phyloP scores from a whole-genome alignment of 2,113 vertebrate genomes.

The Otis tarda region DNA sequence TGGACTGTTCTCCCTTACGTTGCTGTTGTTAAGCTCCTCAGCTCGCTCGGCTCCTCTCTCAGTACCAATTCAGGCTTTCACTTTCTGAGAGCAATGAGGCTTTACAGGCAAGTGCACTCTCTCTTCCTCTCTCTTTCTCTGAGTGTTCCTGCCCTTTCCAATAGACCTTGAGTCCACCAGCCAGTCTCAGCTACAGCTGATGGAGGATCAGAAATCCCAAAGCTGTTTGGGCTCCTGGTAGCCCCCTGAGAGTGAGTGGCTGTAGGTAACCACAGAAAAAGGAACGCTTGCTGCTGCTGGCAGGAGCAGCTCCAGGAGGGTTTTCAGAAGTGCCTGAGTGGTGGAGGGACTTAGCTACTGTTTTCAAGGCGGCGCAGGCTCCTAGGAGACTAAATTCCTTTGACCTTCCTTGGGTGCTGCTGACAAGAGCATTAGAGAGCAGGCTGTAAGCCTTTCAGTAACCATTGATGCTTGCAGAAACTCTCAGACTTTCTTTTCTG shows the following conservation, averaged over 20 bases:
- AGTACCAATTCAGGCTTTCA: neutral
- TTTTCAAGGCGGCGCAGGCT: neutral
- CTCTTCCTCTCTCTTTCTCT: neutral
- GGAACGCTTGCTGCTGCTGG: neutral
- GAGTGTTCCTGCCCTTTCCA: neutral
- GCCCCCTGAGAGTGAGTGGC: neutral
- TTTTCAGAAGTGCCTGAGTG: neutral
- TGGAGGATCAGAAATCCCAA: neutral
- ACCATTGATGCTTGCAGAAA: neutral
- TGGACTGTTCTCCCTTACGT: neutral
- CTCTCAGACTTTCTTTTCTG: neutral
- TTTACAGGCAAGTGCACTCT: neutral
- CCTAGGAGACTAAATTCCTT: conserved; percentile 57
- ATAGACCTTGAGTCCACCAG: neutral
- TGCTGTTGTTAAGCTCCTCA: neutral
- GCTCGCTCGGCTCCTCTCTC: fast-evolving
- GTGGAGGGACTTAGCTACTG: conserved; percentile 14
- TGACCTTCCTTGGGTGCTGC: conserved; percentile 22
- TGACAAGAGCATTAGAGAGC: fast-evolving
- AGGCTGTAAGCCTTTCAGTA: conserved; percentile 16
- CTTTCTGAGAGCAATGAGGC: neutral
- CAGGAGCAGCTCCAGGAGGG: neutral
- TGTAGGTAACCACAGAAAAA: neutral
- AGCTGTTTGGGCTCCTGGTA: neutral
- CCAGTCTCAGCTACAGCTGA: neutral